Evolutionary conservation across 2,888 invertebrate genomes (phyloP), one percentile per base, ranked within the genome.

Genomic region (Tinea semifulvella): DNA sequence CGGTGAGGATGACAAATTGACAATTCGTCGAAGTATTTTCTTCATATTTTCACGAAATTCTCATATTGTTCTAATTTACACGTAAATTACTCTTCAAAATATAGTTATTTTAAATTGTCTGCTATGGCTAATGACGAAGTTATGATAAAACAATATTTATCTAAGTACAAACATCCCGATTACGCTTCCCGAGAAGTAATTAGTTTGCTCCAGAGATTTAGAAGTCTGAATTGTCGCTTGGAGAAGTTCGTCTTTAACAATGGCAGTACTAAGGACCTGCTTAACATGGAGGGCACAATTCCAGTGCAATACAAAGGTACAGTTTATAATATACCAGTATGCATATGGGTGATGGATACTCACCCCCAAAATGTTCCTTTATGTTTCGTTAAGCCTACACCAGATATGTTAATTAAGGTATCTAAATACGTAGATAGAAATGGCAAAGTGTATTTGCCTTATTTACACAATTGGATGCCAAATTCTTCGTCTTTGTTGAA

Each of bases 301-400:
- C 98, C 97, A 35, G 94, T 98, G 1, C 83, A 85, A 44, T 97
- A 91, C 65, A 95, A 92, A 86, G 92, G 94, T 76, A 81, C 85
- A 47, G 86, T 84, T 38, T 99, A 99, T 75, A 95, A 98, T 76
- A 99, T 99, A 68, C 99, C 99, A 10, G 88, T 99, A 28, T 91
- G 92, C 63, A 90, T 99, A 58, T 98, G 96, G 94, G 66, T 99
- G 42, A 91, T 96, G 88, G 96, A 98, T 63, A 97, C 96, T 3
- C 96, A 99, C 83, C 99, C 99, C 0, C 89, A 92, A 64, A 93
- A 96, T 77, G 95, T 98, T 25, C 99, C 99, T 0, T 89, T 98
- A 76, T 92, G 92, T 63, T 94, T 90, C 61, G 98, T 99, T 0
- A 92, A 89, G 68, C 99, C 99, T 7, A 99, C 99, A 3, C 62